Evolutionary conservation across 2,888 invertebrate species (phyloP), one percentile per base, ranked within the genome.

Genomic region (Drosophila setosimentum): DNA sequence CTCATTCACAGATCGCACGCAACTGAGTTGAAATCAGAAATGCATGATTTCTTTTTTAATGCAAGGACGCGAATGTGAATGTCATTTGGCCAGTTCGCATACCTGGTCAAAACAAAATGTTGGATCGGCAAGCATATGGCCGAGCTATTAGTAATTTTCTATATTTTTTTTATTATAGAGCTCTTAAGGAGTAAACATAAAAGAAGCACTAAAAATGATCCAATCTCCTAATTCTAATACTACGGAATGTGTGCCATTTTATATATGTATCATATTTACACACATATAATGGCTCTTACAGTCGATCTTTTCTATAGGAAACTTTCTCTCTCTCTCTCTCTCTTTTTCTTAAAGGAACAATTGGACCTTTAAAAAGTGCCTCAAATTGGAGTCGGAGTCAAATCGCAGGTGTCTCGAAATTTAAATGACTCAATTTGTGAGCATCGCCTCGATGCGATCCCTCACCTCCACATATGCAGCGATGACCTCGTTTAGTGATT

Each of bases 401-500:
- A 40, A 10, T 40, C 2, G n/a, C n/a, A 40, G n/a, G 21, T 45
- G 21, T 2, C 21, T 45, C 21, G 3, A 21, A 21, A 21, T 21
- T 45, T 16, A 3, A 7, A 8, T 2, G 10, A 18, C 16, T 1
- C 54, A 8, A 18, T 45, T 57, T 2, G 30, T 55, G 11, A 87
- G 54, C 16, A 91, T 71, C 13, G 82, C 76, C 65, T 91, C 87
- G 13, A 93, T 75, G 30, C 92, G 86, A 18, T 86, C 76, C 54
- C 92, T 75, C 3, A 93, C 93, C 71, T 91, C 91, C 8, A 91
- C 83, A 63, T 92, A 93, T 4, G 92, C 92, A 35, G 87, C 76
- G 85, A 93, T 83, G 30, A 93, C 91, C 63, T 93, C 93, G 48
- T 93, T 91, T 50, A 93, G 77, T 0, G 91, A 91, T 77, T 91